Percentiles rank a stretch among this genome's conserved stretches.
These are phyloP conservation scores for Lepidotrigona ventralis DNA, from an alignment of 1,140 invertebrate species.

Conservation along the genomic window DNA sequence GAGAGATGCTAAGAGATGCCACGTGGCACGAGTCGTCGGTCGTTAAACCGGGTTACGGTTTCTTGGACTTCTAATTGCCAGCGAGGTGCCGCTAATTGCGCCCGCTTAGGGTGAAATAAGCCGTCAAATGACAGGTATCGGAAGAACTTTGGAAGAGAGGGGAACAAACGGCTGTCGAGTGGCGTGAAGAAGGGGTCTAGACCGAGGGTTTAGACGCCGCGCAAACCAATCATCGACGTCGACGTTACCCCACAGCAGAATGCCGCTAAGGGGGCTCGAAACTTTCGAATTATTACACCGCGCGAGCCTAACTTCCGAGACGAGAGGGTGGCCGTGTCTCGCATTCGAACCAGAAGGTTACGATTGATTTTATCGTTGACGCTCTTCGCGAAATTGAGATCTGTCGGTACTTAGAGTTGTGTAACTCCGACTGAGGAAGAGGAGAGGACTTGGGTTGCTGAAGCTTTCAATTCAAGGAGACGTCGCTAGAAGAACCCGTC, in stretches of 20 bases:
- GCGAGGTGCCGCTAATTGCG: constrained; percentile 35
- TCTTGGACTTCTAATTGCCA: constrained; percentile 42
- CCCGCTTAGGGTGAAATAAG: constrained; percentile 34
- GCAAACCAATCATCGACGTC: neutral
- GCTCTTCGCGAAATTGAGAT: neutral
- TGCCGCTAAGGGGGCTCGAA: neutral
- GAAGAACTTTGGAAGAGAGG: constrained; percentile 16
- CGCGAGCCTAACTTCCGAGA: neutral
- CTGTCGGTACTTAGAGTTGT: neutral
- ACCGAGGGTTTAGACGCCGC: neutral
- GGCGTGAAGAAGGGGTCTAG: neutral
- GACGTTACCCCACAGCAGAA: neutral
- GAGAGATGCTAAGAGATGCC: too few relatives aligned
- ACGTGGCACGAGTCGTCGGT: neutral
- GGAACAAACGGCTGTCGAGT: neutral
- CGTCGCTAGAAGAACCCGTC: constrained; percentile 2
- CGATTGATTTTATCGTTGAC: constrained; percentile 8
- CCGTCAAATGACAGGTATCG: constrained; percentile 35
- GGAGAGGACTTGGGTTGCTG: neutral
- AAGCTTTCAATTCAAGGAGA: neutral
- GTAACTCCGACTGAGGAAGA: neutral
- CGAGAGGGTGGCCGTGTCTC: neutral
- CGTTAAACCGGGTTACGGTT: constrained; percentile 7
- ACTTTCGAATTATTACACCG: constrained; percentile 24
- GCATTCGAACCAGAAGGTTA: neutral